Base-by-base conservation (phyloP, 2,888 invertebrate species). In the Mythimna pallens region DNA sequence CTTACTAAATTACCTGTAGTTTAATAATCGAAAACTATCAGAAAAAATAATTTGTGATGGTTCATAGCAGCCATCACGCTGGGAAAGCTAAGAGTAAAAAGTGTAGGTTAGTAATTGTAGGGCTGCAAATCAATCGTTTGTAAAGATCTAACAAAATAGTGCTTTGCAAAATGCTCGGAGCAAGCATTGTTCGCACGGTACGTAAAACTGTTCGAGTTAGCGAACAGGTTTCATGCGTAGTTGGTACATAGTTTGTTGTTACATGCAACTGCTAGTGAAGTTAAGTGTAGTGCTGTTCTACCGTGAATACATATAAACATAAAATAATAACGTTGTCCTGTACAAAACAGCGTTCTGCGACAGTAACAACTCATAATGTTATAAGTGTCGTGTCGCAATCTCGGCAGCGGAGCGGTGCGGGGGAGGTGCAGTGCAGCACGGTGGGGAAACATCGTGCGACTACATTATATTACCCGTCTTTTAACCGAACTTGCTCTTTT, bases 291-390 rank as follows among this genome's bases (percentile, higher is more conserved):
- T 17, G 25, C 22, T 8, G 22, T 10, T 54, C n/a, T 17, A 14
- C n/a, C 12, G 14, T 4, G 34, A 57, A 57, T 50, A 7, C 17
- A 36, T 10, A 66, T 76, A 54, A 34, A 59, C 65, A 5, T 20
- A 36, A 65, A 55, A 75, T 54, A 66, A 66, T 76, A 76, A 66
- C 54, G 36, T 43, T 36, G 12, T 74, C 17, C 34, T 34, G 30
- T 40, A 54, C 47, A 30, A 76, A 47, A 17, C 25, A 66, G 76
- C 30, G 47, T 47, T 54, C 34, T 64, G 75, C 3, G 22, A 61
- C 9, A 36, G 30, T 36, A 25, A 75, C n/a, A 22, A 54, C 36
- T 76, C 43, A 25, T 58, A 22, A 17, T 67, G 61, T 65, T 25
- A n/a, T 61, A 61, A n/a, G 47, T 34, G 34, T 20, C 2, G 14